Evolutionary conservation across 2,113 vertebrate species (phyloP).

Genomic region (Ctenomys sociabilis): DNA sequence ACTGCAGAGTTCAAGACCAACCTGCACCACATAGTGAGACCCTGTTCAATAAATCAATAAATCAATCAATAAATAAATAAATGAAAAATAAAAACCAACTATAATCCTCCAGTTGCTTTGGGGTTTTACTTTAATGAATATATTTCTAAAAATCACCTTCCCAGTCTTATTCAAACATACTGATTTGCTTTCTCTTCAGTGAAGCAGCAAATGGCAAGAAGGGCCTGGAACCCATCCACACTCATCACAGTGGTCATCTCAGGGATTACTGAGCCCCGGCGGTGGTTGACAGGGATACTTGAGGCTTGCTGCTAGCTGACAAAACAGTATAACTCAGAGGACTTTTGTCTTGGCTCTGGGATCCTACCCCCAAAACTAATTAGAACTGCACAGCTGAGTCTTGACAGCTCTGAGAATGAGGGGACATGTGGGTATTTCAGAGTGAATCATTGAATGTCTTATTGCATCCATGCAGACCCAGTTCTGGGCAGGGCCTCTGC

Average conservation of each 20-base stretch:
- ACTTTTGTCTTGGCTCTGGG: background rate
- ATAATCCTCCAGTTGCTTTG: background rate
- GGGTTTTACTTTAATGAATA: background rate
- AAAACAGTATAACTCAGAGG: background rate
- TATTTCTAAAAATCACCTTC: background rate
- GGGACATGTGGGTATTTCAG: fast-evolving
- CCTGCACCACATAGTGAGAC: background rate
- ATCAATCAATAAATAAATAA: too few species aligned
- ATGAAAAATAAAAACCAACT: background rate
- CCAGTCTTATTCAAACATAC: background rate
- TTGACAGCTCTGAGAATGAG: fast-evolving
- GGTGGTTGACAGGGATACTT: background rate
- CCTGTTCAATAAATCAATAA: background rate
- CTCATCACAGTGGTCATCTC: background rate
- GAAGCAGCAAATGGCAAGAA: background rate
- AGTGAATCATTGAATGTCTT: fast-evolving
- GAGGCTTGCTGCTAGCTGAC: background rate
- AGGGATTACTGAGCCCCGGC: fast-evolving
- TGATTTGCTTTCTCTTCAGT: background rate
- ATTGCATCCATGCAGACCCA: too few species aligned
- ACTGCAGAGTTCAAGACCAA: background rate
- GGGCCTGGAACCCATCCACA: background rate
- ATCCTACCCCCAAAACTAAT: background rate
- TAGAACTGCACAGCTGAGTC: background rate
- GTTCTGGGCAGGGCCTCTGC: background rate